Percentiles rank a stretch among this genome's conserved stretches.
These are phyloP conservation scores for Galleria mellonella DNA, from an alignment of 1,140 invertebrate species.

Conservation along the genomic window DNA sequence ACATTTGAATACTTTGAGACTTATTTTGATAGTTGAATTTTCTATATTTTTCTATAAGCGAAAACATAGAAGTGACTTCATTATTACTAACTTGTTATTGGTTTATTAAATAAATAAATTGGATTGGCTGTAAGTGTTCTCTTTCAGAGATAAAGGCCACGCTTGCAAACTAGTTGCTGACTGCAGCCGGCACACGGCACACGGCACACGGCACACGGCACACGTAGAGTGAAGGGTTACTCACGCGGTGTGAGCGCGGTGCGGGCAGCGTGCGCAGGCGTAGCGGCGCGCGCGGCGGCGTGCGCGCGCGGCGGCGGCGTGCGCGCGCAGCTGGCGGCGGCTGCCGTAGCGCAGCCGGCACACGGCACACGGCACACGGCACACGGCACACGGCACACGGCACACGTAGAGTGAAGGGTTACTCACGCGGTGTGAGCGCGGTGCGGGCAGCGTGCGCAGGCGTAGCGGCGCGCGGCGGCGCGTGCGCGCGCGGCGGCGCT, in stretches of 20 bases:
- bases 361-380: constrained; percentile 34
- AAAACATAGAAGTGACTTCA: too few relatives aligned
- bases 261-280: constrained; percentile 25
- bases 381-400: too few relatives aligned
- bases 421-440: constrained; percentile 40
- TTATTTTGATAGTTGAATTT: too few relatives aligned
- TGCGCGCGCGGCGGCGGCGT: constrained; percentile 23
- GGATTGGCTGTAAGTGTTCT: too few relatives aligned
- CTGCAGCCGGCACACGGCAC: constrained; percentile 32
- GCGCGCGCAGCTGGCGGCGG: constrained; percentile 22
- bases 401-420: too few relatives aligned
- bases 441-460: constrained; percentile 28
- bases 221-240: too few relatives aligned
- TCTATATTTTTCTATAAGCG: too few relatives aligned
- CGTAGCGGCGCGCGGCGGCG: constrained; percentile 15
- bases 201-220: too few relatives aligned
- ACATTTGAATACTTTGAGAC: neutral
- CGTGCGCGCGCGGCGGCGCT: constrained; percentile 24
- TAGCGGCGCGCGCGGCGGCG: constrained; percentile 23
- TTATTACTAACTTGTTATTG: too few relatives aligned
- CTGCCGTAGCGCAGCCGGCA: constrained; percentile 35
- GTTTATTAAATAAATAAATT: too few relatives aligned
- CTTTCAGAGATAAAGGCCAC: too few relatives aligned
- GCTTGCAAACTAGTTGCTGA: too few relatives aligned
- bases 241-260: constrained; percentile 39